Evolutionary conservation across 2,113 vertebrate species (phyloP).

Genomic region (Gobio gobio): DNA sequence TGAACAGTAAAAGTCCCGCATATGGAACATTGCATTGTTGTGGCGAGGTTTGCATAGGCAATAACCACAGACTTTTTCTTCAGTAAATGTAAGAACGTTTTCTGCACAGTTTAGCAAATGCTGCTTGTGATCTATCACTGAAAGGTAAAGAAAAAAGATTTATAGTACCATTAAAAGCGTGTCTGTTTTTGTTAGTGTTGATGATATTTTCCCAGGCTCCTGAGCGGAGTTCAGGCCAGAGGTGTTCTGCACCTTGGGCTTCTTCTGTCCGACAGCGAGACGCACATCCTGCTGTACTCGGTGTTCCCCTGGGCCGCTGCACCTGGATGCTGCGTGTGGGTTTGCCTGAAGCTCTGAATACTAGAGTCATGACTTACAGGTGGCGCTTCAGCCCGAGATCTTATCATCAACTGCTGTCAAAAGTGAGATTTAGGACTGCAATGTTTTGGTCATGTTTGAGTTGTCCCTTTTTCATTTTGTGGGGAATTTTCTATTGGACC

Average conservation of each 20-base stretch:
- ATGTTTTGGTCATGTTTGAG: slow-evolving; percentile 10
- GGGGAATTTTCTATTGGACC: background rate
- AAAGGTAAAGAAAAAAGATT: background rate
- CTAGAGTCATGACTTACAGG: slow-evolving; percentile 62
- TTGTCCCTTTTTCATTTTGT: background rate
- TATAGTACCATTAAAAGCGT: background rate
- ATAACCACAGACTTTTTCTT: too few species aligned
- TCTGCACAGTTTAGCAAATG: background rate
- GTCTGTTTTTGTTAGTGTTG: background rate
- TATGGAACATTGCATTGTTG: too few species aligned
- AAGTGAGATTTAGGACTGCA: background rate
- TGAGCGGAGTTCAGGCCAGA: background rate
- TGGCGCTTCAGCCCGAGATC: slow-evolving; percentile 49
- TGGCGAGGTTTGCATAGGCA: too few species aligned
- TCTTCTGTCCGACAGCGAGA: background rate
- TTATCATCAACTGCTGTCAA: slow-evolving; percentile 24
- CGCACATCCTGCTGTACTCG: background rate
- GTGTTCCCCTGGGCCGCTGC: slow-evolving; percentile 28
- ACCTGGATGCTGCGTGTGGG: slow-evolving; percentile 56
- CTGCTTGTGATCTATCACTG: too few species aligned
- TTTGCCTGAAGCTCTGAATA: background rate
- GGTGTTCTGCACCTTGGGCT: background rate
- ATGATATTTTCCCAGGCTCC: slow-evolving; percentile 6
- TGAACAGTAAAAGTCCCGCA: background rate
- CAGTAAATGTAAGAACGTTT: too few species aligned